Base-by-base conservation (phyloP, 2,113 vertebrate species). In the Turdus rufiventris region DNA sequence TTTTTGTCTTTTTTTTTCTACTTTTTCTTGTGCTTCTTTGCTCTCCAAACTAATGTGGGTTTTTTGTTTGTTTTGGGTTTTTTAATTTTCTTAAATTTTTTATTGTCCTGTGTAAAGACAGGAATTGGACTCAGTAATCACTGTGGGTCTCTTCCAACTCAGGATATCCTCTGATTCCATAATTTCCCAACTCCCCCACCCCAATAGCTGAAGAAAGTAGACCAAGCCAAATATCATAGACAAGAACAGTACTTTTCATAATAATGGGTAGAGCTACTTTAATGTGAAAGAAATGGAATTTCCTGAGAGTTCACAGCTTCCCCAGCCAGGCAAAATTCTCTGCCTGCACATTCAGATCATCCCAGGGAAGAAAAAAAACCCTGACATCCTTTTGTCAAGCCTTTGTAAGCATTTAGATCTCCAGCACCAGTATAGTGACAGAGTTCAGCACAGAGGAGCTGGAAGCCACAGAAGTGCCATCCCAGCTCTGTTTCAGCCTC, bases 331-430 rank as follows among this genome's bases (percentile, higher is more conserved):
- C 48, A 70, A 40, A 62, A 34, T 79, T 70, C 34, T 77, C 33
- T 36, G 16, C 23, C 34, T 31, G 16, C 11, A 31, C 20, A 8
- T 53, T 75, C 19, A 45, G 31, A n/a, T 60, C 14, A 38, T 45
- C 17, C 3, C 1, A 1, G 15, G 9, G 6, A 85, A 54, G 4
- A 1, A 38, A 61, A 91, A 47, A 43, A 5, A 3, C 1, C 4
- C 29, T 50, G 16, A 40, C 57, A 47, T 48, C 28, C 25, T 91
- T 87, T 66, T n/a, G 17, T 17, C 36, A 60, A 78, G 51, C n/a
- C 43, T 43, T 63, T 43, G 23, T 26, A 43, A 63, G 36, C 0
- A 0, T 48, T 74, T 33, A 58, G 19, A 29, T 17, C 26, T 79
- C 45, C 20, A 20, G 58, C 14, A 66, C 11, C 72, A 58, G 33